A percentile compares a stretch with the other conserved stretches of the same genome.
phyloP scores from a whole-genome alignment of 1,140 invertebrate genomes.

The Pollicipes pollicipes region DNA sequence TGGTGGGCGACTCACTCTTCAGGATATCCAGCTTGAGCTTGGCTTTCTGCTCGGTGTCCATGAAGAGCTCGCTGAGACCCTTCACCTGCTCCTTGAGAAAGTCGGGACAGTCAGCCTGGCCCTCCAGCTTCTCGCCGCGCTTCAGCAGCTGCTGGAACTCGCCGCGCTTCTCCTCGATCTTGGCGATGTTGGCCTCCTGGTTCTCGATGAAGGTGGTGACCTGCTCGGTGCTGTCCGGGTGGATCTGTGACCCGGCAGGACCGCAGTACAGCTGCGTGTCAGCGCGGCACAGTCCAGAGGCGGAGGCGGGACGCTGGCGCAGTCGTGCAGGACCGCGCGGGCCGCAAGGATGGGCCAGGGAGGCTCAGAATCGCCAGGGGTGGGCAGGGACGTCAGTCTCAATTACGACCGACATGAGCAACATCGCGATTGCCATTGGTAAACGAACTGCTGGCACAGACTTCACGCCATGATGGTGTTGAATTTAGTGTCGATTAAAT shows the following conservation, averaged over 20 bases:
- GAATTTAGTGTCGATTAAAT: no score
- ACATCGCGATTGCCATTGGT: no score
- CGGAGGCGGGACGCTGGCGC: no score
- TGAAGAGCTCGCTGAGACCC: neutral
- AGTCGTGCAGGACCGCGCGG: no score
- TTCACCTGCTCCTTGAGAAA: neutral
- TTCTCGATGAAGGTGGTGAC: neutral
- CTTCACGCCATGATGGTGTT: no score
- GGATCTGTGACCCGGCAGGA: neutral
- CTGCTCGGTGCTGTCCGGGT: slow-evolving; percentile 1
- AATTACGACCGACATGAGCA: no score
- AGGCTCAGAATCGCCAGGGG: no score
- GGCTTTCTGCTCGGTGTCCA: neutral
- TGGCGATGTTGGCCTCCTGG: neutral
- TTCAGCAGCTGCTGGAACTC: neutral
- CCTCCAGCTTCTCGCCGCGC: neutral
- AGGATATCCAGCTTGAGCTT: neutral
- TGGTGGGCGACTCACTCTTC: neutral
- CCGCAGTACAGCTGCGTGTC: no score
- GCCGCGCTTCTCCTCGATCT: neutral
- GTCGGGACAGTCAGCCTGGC: neutral
- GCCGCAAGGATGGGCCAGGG: no score
- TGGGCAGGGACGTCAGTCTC: no score
- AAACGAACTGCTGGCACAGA: no score
- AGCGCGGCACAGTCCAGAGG: no score